phyloP scores from a whole-genome alignment of 2,797 vertebrate genomes.

The Chaenodraco wilsoni region DNA sequence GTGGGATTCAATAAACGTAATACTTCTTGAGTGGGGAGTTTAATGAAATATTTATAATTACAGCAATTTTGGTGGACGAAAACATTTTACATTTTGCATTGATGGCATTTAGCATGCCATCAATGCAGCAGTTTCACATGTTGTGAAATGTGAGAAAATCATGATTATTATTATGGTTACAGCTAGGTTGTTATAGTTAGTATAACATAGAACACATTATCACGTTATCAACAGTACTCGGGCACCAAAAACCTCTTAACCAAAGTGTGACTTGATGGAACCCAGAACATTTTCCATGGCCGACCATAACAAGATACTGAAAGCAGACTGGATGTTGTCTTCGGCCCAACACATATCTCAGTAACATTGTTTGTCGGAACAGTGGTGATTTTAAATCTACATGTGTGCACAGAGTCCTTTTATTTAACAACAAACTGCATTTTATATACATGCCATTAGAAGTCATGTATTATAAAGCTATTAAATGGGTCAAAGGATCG shows the following conservation, averaged over 20 bases:
- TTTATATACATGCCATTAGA: neutral
- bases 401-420: too few relatives aligned
- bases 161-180: neutral
- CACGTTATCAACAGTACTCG: neutral
- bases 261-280: conserved; percentile 27
- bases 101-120: neutral
- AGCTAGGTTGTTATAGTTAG: neutral
- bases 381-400: too few relatives aligned
- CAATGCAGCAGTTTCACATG: conserved; percentile 1
- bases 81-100: neutral
- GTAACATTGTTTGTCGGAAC: too few relatives aligned
- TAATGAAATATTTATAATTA: neutral
- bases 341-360: neutral
- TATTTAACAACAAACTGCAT: neutral
- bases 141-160: neutral
- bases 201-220: conserved; percentile 1
- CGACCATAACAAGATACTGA: neutral
- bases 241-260: conserved; percentile 15
- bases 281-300: conserved; percentile 35
- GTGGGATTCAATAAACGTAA: conserved; percentile 4
- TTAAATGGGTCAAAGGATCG: neutral
- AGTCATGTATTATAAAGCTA: neutral
- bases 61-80: neutral
- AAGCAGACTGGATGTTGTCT: conserved; percentile 6
- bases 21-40: conserved; percentile 3